Evolutionary conservation across 2,888 invertebrate genomes (phyloP).

Genomic region (Aspidiotus destructor): DNA sequence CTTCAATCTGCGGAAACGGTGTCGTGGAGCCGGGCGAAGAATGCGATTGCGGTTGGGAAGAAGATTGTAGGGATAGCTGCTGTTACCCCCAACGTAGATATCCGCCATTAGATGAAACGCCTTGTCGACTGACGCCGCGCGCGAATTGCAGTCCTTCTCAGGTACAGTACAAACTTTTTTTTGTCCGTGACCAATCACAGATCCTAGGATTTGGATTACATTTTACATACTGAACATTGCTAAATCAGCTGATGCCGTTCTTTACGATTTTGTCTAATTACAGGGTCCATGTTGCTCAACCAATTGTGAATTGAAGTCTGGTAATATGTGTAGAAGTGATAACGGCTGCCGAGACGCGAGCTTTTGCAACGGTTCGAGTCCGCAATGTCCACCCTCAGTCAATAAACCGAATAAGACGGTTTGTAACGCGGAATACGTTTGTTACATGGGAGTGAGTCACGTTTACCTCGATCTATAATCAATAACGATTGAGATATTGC

Average conservation of each 20-base stretch:
- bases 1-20: constrained; percentile 92
- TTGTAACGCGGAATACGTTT: constrained; percentile 94
- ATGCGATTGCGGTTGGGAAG: constrained; percentile 98
- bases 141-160: constrained; percentile 72
- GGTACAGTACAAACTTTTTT: constrained; percentile 44
- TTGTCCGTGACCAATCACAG: too few relatives aligned
- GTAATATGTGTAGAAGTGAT: constrained; percentile 81
- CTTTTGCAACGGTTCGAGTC: constrained; percentile 79
- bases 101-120: constrained; percentile 65
- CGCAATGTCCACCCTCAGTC: constrained; percentile 83
- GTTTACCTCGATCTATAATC: not conserved
- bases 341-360: constrained; percentile 89
- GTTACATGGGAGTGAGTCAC: constrained; percentile 81
- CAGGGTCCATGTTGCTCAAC: constrained; percentile 92
- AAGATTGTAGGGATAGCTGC: constrained; percentile 87
- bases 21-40: constrained; percentile 95
- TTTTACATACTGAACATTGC: too few relatives aligned
- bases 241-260: not conserved
- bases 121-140: constrained; percentile 74
- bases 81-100: constrained; percentile 83
- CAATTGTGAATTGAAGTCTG: constrained; percentile 72
- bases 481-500: not conserved
- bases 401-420: constrained; percentile 90
- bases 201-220: too few relatives aligned
- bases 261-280: constrained; percentile 32